Percentiles rank a stretch among this genome's conserved stretches.
Conservation (phyloP, 2,888 invertebrate species). For the Lissonota sp. region DNA sequence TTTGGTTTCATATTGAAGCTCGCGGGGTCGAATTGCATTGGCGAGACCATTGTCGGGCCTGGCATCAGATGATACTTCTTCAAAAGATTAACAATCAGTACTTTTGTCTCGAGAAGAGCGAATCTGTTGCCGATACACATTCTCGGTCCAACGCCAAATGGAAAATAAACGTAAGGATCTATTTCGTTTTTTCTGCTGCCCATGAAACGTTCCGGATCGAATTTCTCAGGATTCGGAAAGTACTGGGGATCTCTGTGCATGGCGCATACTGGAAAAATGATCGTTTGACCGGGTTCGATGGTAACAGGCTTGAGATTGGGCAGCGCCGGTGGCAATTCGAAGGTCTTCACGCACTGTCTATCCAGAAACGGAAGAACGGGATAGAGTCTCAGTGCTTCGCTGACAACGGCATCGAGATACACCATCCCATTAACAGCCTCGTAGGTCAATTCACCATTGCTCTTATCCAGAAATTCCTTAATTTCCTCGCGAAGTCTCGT, state of each 20-base stretch:
- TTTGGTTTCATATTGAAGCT: too few relatives aligned
- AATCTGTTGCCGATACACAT: conserved; percentile 45
- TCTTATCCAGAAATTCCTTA: conserved; percentile 70
- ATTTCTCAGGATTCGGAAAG: conserved; percentile 67
- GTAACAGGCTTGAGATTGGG: conserved; percentile 71
- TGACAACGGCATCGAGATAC: conserved; percentile 77
- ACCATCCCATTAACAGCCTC: conserved; percentile 84
- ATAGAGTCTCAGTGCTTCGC: conserved; percentile 74
- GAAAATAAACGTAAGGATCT: conserved; percentile 69
- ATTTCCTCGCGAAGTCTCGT: conserved; percentile 80
- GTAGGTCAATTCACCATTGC: conserved; percentile 80
- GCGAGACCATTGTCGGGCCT: too few relatives aligned
- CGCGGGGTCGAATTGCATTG: too few relatives aligned
- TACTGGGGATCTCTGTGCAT: conserved; percentile 79
- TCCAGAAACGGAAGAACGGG: conserved; percentile 73
- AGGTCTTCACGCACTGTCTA: conserved; percentile 70
- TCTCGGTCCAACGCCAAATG: conserved; percentile 81
- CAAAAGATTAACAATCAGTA: background rate
- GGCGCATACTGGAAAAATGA: conserved; percentile 75
- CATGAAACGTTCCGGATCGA: too few relatives aligned
- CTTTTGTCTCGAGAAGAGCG: background rate
- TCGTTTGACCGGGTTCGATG: conserved; percentile 71
- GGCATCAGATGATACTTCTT: background rate
- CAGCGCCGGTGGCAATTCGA: conserved; percentile 61
- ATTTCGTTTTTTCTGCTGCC: too few relatives aligned